A percentile compares a stretch with the other conserved stretches of the same genome.
Evolutionary conservation across 1,140 invertebrate genomes (phyloP).

Genomic region (Scylla paramamosain): DNA sequence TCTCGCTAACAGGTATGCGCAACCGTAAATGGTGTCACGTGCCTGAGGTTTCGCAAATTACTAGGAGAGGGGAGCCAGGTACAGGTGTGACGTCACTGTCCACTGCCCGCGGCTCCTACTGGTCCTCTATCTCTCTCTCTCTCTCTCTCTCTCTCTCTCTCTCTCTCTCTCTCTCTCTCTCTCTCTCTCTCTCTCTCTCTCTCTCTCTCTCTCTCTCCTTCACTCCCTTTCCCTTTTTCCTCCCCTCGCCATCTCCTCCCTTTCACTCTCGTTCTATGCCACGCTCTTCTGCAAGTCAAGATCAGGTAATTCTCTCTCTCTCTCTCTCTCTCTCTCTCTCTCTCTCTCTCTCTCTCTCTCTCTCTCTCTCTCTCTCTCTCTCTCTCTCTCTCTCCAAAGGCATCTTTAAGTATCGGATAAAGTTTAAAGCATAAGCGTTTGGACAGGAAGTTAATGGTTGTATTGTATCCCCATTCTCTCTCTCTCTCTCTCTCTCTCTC

Average conservation of each 20-base stretch:
- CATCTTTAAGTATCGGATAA: no score
- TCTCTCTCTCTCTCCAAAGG: not conserved
- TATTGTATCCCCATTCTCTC: not conserved
- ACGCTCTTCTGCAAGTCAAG: not conserved
- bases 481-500: constrained; percentile 26
- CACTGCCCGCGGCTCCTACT: no score
- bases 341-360: not conserved
- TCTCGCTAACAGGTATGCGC: no score
- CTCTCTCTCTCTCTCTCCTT: not conserved
- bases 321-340: not conserved
- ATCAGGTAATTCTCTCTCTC: not conserved
- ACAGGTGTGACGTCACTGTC: no score
- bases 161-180: not conserved
- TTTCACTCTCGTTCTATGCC: not conserved
- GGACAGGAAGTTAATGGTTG: no score
- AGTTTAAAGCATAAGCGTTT: no score
- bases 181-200: not conserved
- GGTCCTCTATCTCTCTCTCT: no score
- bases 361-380: not conserved
- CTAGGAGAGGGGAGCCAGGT: no score
- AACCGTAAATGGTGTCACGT: no score
- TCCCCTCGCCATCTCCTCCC: not conserved
- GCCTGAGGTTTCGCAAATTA: no score
- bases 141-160: not conserved
- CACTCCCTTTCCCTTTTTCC: not conserved